Evolutionary conservation across 2,797 vertebrate genomes (phyloP).

Genomic region (Ataeniobius toweri): DNA sequence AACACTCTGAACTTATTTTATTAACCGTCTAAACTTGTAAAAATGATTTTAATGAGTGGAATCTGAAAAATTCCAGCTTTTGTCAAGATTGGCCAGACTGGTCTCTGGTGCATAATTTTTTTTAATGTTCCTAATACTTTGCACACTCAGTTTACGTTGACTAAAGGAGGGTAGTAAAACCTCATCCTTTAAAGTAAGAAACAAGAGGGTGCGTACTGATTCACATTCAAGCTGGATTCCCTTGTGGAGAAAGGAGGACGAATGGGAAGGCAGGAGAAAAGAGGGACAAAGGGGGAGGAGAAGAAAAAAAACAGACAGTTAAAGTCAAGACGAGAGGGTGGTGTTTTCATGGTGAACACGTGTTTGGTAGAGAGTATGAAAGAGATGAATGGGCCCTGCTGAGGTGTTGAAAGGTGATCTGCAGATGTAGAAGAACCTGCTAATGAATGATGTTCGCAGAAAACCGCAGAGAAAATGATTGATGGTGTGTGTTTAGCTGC

Average conservation of each 20-base stretch:
- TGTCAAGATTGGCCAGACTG: background rate
- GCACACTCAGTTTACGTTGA: slow-evolving; percentile 29
- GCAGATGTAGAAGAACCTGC: slow-evolving; percentile 19
- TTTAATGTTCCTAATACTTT: slow-evolving; percentile 50
- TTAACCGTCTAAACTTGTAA: background rate
- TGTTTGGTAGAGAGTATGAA: slow-evolving; percentile 30
- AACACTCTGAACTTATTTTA: background rate
- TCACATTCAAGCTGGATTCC: slow-evolving; percentile 85
- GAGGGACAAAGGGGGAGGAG: slow-evolving; percentile 27
- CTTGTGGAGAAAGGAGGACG: slow-evolving; percentile 71
- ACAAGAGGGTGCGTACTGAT: slow-evolving; percentile 78
- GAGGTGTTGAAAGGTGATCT: slow-evolving; percentile 21
- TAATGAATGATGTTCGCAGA: slow-evolving; percentile 16
- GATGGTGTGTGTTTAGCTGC: slow-evolving; percentile 10
- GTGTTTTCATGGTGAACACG: slow-evolving; percentile 36
- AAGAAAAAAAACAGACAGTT: slow-evolving; percentile 65
- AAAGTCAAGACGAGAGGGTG: slow-evolving; percentile 53
- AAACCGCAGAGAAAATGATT: background rate
- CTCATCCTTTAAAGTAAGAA: slow-evolving; percentile 63
- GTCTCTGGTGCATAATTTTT: background rate
- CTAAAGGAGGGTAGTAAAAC: slow-evolving; percentile 52
- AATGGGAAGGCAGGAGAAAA: slow-evolving; percentile 45
- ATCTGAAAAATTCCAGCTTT: slow-evolving; percentile 5
- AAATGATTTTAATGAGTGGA: background rate
- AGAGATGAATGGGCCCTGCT: slow-evolving; percentile 20